Evolutionary conservation across 2,797 vertebrate species (phyloP).

Genomic region (Bradypodion ventrale): DNA sequence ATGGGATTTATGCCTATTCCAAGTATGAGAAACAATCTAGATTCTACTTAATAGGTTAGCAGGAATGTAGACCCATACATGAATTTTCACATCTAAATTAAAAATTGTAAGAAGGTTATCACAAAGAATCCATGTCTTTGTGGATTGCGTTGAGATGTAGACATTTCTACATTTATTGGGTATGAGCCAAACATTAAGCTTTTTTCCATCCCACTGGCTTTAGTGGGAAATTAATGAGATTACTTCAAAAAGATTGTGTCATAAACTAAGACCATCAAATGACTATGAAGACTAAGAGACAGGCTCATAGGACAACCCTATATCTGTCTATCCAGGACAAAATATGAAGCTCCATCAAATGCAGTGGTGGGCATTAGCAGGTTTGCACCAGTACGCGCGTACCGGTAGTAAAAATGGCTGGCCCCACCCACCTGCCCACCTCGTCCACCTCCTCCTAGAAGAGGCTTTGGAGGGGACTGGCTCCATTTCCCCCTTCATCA

Average conservation of each 20-base stretch:
- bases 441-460: too few relatives aligned
- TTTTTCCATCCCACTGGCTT: neutral
- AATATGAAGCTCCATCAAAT: neutral
- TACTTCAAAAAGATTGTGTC: neutral
- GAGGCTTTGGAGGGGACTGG: too few relatives aligned
- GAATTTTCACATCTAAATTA: neutral
- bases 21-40: neutral
- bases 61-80: neutral
- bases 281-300: neutral
- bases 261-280: constrained; percentile 4
- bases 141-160: constrained; percentile 7
- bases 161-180: neutral
- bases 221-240: neutral
- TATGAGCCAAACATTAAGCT: neutral
- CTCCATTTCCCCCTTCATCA: too few relatives aligned
- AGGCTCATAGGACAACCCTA: neutral
- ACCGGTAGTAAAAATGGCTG: too few relatives aligned
- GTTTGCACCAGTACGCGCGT: too few relatives aligned
- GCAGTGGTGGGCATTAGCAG: too few relatives aligned
- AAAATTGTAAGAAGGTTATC: neutral
- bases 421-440: too few relatives aligned
- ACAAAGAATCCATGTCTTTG: neutral
- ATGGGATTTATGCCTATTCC: neutral
- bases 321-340: too few relatives aligned
- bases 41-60: neutral